These are phyloP conservation scores for Phymanthus crucifer DNA, from an alignment of 92 coral and sea anemone species.

Conservation along the genomic window DNA sequence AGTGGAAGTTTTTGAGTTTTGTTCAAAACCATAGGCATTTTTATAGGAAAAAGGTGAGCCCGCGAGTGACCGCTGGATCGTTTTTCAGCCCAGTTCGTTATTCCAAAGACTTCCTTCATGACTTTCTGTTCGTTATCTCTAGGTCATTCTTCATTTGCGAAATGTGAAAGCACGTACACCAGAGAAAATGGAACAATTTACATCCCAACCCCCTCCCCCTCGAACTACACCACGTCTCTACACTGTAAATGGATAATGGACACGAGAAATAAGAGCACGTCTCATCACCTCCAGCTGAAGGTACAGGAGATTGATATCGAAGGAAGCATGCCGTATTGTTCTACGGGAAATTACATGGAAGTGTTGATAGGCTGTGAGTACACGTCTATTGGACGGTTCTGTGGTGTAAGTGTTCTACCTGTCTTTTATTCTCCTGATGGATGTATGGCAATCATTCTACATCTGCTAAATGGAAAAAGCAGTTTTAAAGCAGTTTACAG, in stretches of 20 bases:
- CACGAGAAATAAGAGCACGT: slow-evolving; percentile 13
- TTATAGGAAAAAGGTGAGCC: no score
- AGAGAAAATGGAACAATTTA: slow-evolving; percentile 21
- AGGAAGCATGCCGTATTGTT: slow-evolving; percentile 54
- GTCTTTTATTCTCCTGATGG: slow-evolving; percentile 56
- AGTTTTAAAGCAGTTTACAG: slow-evolving; percentile 26
- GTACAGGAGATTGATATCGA: slow-evolving; percentile 26
- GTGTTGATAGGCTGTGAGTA: slow-evolving; percentile 52
- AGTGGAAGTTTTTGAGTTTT: no score
- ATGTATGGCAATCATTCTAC: slow-evolving; percentile 47
- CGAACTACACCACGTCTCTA: slow-evolving; percentile 19
- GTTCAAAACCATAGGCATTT: no score
- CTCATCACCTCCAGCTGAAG: slow-evolving; percentile 43
- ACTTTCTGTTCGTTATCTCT: neutral
- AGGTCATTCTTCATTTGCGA: neutral
- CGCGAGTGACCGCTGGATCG: no score
- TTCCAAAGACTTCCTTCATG: neutral
- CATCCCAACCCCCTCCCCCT: slow-evolving; percentile 11
- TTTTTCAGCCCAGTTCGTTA: no score
- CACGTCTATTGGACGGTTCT: slow-evolving; percentile 52
- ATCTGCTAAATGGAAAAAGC: neutral
- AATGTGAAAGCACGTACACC: neutral
- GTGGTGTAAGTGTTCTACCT: slow-evolving; percentile 49
- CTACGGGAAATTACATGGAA: slow-evolving; percentile 39
- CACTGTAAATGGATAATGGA: slow-evolving; percentile 24